Base-by-base conservation (phyloP, 35 echinoderm and acorn worm species). In the Ptychodera flava region DNA sequence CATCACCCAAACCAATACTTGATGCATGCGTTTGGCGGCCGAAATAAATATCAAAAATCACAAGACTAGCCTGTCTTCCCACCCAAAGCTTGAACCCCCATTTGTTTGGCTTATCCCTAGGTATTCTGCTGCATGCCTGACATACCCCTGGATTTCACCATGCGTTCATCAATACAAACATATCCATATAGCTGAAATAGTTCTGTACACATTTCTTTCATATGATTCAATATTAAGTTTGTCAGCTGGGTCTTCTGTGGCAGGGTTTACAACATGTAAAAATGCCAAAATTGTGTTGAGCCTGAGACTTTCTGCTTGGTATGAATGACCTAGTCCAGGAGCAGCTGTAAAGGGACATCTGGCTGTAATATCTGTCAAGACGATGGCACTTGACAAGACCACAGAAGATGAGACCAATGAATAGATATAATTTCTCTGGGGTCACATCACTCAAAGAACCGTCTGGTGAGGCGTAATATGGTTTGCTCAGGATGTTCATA, bases 201-300 rank as follows among this genome's bases (percentile, higher is more conserved):
- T 33, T 30, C 76, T 88, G 22, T 16, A 33, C 78, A 88, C 30
- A 80, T 37, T 80, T 30, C 1, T 80, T 88, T 88, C 32, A 88
- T 80, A 34, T 80, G 78, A 33, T 88, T 75, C 31, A 88, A 30
- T 15, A 88, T 82, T 80, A 30, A 88, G 86, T 80, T 75, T 53
- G n/a, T 79, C 64, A 33, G 1, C 32, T 35, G 30, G 30, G n/a
- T 88, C 78, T 80, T 79, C 86, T 33, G 16, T 88, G 16, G 76
- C 28, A 34, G 86, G 86, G 34, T 88, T 32, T 1, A 88, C 86
- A 82, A 88, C 86, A 88, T 88, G 86, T 14, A 88, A 37, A 34
- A 45, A 81, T 31, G 86, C 86, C 27, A 80, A 75, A 35, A 88
- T 88, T 80, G 76, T 16, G 15, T 53, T 33, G 36, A 86, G 45